Evolutionary conservation across 2,797 vertebrate species (phyloP).

Genomic region (Neomorphus geoffroyi): DNA sequence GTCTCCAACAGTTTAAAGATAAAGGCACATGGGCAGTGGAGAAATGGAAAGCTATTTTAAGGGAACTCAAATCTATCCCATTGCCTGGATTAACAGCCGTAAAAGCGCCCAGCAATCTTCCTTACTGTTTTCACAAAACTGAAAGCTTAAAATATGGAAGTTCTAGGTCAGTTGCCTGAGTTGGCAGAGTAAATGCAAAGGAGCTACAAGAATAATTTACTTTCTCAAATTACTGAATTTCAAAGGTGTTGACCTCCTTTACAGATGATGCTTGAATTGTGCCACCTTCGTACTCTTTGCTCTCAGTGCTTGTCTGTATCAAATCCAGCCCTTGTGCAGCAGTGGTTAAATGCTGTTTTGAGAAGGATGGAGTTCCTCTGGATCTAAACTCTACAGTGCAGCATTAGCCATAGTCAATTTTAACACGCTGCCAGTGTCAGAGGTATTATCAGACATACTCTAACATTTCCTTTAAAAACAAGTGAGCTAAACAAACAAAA

Average conservation of each 20-base stretch:
- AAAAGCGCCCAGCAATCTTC: neutral
- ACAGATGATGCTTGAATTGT: neutral
- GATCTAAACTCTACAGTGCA: neutral
- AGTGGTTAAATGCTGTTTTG: neutral
- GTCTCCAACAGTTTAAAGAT: neutral
- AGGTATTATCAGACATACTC: neutral
- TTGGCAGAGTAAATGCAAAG: neutral
- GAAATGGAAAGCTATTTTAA: neutral
- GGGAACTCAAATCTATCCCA: neutral
- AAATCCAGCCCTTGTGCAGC: neutral
- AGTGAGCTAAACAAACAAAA: neutral
- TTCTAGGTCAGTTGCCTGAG: neutral
- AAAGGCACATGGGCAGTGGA: neutral
- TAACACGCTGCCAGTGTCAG: neutral
- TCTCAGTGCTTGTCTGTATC: neutral
- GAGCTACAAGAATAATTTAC: neutral
- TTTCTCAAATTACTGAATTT: neutral
- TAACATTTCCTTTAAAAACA: neutral
- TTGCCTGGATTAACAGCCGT: neutral
- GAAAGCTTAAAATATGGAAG: neutral
- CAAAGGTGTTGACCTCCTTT: neutral
- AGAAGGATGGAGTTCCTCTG: neutral
- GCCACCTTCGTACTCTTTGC: neutral
- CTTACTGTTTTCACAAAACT: neutral
- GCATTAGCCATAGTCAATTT: neutral